A percentile compares a stretch with the other conserved stretches of the same genome.
Evolutionary conservation across 2,888 invertebrate species (phyloP).

Genomic region (Leptinotarsa rubiginosa): DNA sequence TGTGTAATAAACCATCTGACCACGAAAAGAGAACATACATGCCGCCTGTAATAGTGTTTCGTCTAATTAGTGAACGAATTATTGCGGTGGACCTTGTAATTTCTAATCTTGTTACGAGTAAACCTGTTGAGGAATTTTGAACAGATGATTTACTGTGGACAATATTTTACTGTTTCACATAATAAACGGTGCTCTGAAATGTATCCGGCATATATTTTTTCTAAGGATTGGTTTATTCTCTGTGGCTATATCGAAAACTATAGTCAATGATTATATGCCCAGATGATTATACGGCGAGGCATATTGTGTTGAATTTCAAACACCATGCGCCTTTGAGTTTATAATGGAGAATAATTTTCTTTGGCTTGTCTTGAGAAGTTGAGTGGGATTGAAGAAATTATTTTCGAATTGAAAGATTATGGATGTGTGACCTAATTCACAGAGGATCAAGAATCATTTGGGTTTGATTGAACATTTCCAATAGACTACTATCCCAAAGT

Average conservation of each 20-base stretch:
- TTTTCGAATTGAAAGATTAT: too few species aligned
- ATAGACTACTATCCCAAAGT: too few species aligned
- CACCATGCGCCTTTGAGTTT: not conserved
- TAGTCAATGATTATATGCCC: not conserved
- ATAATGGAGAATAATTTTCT: not conserved
- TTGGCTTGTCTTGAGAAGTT: not conserved
- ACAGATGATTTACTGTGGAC: slow-evolving; percentile 5
- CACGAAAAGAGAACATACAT: slow-evolving; percentile 22
- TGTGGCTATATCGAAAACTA: not conserved
- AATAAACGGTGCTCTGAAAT: not conserved
- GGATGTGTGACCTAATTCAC: too few species aligned
- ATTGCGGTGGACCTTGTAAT: slow-evolving; percentile 32
- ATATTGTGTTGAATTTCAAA: slow-evolving; percentile 1
- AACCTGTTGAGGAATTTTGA: slow-evolving; percentile 27
- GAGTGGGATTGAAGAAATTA: too few species aligned
- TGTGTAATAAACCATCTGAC: slow-evolving; percentile 14
- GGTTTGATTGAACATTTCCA: too few species aligned
- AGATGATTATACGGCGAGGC: not conserved
- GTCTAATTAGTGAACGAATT: slow-evolving; percentile 38
- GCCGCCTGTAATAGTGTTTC: slow-evolving; percentile 32
- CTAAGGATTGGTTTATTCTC: not conserved
- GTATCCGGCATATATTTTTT: not conserved
- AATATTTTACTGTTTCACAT: slow-evolving; percentile 14
- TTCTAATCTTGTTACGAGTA: slow-evolving; percentile 23
- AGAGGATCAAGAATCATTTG: too few species aligned